These are phyloP conservation scores for Thamnaconus septentrionalis DNA, from an alignment of 2,113 vertebrate genomes.

Conservation along the genomic window DNA sequence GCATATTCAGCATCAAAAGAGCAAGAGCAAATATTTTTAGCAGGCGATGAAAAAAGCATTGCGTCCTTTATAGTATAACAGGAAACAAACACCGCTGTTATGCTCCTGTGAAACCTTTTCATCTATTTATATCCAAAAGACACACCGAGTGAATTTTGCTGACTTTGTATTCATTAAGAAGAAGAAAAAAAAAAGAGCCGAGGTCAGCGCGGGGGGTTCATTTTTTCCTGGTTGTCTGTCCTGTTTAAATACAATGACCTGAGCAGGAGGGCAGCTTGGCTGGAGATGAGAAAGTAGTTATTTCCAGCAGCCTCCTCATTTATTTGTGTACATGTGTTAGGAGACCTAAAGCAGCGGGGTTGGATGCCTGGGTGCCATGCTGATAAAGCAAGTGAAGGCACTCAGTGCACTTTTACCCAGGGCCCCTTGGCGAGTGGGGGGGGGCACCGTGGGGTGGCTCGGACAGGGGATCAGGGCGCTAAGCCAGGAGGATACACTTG, in stretches of 20 bases:
- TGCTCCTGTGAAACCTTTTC: conserved; percentile 26
- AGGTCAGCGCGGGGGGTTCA: conserved; percentile 7
- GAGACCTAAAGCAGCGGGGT: conserved; percentile 42
- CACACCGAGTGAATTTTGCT: conserved; percentile 35
- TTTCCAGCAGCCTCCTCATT: conserved; percentile 61
- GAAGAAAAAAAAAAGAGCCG: neutral
- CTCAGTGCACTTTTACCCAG: conserved; percentile 43
- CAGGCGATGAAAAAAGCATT: conserved; percentile 32
- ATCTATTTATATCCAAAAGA: conserved; percentile 21
- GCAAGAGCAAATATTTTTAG: conserved; percentile 2
- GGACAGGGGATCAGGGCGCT: conserved; percentile 58
- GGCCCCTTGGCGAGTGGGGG: conserved; percentile 32
- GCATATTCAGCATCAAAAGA: neutral
- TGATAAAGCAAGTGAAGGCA: conserved; percentile 60
- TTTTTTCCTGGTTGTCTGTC: conserved; percentile 24
- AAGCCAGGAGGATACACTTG: conserved; percentile 61
- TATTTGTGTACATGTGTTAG: conserved; percentile 64
- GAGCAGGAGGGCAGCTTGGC: conserved; percentile 56
- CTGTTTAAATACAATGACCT: conserved; percentile 65
- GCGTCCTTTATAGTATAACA: conserved; percentile 33
- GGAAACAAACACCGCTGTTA: conserved; percentile 45
- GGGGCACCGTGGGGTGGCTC: conserved; percentile 34
- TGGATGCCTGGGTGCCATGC: conserved; percentile 53
- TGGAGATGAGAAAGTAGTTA: conserved; percentile 62
- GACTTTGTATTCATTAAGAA: conserved; percentile 16